Evolutionary conservation across 2,888 invertebrate genomes (phyloP).

Genomic region (Crematogaster levior): DNA sequence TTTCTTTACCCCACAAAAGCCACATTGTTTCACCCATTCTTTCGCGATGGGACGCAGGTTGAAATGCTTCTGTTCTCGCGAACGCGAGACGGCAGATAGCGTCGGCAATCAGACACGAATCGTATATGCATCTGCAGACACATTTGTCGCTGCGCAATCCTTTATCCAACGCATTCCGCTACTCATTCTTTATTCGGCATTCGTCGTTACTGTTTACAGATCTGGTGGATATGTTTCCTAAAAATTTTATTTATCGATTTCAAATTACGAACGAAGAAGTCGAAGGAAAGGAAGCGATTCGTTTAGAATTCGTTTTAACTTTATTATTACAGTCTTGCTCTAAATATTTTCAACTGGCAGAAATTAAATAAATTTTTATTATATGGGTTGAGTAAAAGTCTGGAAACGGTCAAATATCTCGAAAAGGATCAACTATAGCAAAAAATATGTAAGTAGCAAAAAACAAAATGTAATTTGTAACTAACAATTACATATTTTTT

Average conservation of each 20-base stretch:
- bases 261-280: background rate
- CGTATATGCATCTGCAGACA: slow-evolving; percentile 63
- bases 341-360: background rate
- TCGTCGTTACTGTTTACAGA: slow-evolving; percentile 57
- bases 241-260: slow-evolving; percentile 6
- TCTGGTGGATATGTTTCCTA: background rate
- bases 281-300: background rate
- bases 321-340: background rate
- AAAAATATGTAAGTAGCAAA: too few relatives aligned
- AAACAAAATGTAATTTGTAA: too few relatives aligned
- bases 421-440: too few relatives aligned
- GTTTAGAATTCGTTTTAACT: background rate
- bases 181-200: slow-evolving; percentile 70
- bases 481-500: too few relatives aligned
- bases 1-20: slow-evolving; percentile 77
- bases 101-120: slow-evolving; percentile 55
- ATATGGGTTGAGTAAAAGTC: too few relatives aligned
- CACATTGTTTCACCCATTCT: slow-evolving; percentile 79
- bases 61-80: slow-evolving; percentile 72
- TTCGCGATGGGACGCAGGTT: slow-evolving; percentile 68
- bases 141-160: slow-evolving; percentile 71
- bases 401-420: too few relatives aligned
- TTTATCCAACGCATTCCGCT: slow-evolving; percentile 70
- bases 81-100: slow-evolving; percentile 31
- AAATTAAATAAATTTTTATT: background rate